These are phyloP conservation scores for Hemicordylus capensis DNA, from an alignment of 2,113 vertebrate genomes.

Conservation along the genomic window DNA sequence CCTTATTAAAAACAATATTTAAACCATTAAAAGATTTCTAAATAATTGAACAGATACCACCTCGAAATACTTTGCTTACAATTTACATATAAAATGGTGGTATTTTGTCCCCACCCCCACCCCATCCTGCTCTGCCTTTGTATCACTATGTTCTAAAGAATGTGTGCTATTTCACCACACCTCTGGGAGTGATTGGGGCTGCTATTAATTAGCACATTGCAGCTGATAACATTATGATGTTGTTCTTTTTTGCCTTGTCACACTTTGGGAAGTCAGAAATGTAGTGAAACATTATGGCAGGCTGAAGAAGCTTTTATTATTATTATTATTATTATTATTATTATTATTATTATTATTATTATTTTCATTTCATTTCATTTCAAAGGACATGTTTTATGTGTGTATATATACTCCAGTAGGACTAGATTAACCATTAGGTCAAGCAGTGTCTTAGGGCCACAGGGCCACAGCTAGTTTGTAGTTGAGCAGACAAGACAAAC, in stretches of 20 bases:
- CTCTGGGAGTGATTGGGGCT: constrained; percentile 47
- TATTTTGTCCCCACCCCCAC: constrained; percentile 23
- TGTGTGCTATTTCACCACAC: constrained; percentile 47
- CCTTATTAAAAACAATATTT: constrained; percentile 59
- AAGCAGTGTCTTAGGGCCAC: no score
- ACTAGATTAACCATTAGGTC: neutral
- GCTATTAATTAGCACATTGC: constrained; percentile 65
- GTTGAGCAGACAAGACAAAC: no score
- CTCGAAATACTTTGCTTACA: constrained; percentile 61
- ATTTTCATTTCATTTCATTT: no score
- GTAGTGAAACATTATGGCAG: constrained; percentile 18
- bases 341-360: no score
- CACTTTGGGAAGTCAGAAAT: constrained; percentile 39
- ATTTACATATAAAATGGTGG: constrained; percentile 51
- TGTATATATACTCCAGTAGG: neutral
- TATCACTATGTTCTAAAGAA: constrained; percentile 14
- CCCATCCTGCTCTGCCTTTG: no score
- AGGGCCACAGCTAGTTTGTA: neutral
- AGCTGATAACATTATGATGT: constrained; percentile 38
- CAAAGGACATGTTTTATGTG: neutral
- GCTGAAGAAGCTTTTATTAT: neutral
- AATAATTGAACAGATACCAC: constrained; percentile 62
- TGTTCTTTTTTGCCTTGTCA: constrained; percentile 58
- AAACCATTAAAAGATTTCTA: constrained; percentile 54
- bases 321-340: no score